Percentiles rank a stretch among this genome's conserved stretches.
Evolutionary conservation across 64 coral and sea anemone genomes (phyloP).

Genomic region (Orbicella faveolata): DNA sequence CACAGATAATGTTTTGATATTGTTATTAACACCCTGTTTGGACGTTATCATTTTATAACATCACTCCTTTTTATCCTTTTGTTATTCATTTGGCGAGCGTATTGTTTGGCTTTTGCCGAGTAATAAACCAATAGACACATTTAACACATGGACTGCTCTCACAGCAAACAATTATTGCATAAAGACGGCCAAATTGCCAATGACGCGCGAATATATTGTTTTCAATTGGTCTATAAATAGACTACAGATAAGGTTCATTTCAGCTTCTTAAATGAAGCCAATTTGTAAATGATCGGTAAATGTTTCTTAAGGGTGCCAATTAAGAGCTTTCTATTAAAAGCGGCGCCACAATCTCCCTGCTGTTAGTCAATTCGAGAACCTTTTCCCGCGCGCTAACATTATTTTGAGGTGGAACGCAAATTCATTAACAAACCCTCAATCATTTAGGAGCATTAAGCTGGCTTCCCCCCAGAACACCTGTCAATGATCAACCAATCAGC

Average conservation of each 20-base stretch:
- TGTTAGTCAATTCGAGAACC: neutral
- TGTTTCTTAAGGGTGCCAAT: constrained; percentile 13
- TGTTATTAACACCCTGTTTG: constrained; percentile 16
- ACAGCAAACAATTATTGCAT: constrained; percentile 31
- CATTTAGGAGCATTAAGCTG: constrained; percentile 44
- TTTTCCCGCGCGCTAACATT: neutral
- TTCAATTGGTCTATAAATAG: constrained; percentile 55
- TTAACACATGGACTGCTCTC: constrained; percentile 37
- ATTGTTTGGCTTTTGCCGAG: constrained; percentile 28
- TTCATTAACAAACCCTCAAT: constrained; percentile 49
- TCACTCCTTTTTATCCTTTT: constrained; percentile 44
- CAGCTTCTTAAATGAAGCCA: constrained; percentile 18
- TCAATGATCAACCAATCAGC: constrained; percentile 76
- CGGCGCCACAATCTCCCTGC: neutral
- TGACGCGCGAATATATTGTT: constrained; percentile 39
- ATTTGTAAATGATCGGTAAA: constrained; percentile 28
- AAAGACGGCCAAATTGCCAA: constrained; percentile 32
- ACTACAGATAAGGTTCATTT: constrained; percentile 29
- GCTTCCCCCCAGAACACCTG: constrained; percentile 72
- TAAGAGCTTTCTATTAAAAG: neutral
- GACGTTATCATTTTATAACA: constrained; percentile 22
- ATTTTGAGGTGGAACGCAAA: constrained; percentile 21
- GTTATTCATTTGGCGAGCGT: constrained; percentile 40
- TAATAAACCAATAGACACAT: constrained; percentile 42
- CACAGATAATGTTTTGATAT: neutral